Evolutionary conservation across 2,113 vertebrate species (phyloP).

Genomic region (Myrmecophaga tridactyla): DNA sequence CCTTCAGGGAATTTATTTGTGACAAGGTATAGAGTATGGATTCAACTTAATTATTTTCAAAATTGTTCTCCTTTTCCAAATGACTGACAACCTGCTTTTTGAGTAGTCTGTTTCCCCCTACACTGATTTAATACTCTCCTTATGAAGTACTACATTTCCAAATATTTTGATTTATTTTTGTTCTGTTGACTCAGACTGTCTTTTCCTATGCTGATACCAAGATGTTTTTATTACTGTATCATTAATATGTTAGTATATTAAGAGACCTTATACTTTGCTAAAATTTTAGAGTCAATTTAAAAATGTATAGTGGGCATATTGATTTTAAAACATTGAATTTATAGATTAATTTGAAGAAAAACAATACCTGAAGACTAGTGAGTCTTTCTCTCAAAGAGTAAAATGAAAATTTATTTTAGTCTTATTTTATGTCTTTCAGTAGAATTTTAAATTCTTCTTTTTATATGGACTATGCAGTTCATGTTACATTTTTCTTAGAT

Average conservation of each 20-base stretch:
- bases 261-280: not conserved
- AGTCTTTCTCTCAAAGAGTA: constrained; percentile 9
- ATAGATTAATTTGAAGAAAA: constrained; percentile 35
- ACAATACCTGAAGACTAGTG: not conserved
- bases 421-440: not conserved
- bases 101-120: not conserved
- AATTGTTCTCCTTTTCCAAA: constrained; percentile 35
- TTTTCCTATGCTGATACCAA: constrained; percentile 13
- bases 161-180: not conserved
- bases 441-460: not conserved
- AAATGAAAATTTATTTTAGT: constrained; percentile 26
- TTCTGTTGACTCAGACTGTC: constrained; percentile 15
- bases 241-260: constrained; percentile 37
- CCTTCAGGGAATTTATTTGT: constrained; percentile 17
- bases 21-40: not conserved
- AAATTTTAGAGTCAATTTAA: not conserved
- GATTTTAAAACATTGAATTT: constrained; percentile 22
- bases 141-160: constrained; percentile 4
- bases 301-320: not conserved
- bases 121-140: not conserved
- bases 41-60: constrained; percentile 44
- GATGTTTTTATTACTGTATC: constrained; percentile 12
- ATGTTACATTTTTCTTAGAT: not conserved
- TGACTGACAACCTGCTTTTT: not conserved
- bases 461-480: not conserved